A percentile compares a stretch with the other conserved stretches of the same genome.
Evolutionary conservation across 2,113 vertebrate species (phyloP).

Genomic region (Odontesthes bonariensis): DNA sequence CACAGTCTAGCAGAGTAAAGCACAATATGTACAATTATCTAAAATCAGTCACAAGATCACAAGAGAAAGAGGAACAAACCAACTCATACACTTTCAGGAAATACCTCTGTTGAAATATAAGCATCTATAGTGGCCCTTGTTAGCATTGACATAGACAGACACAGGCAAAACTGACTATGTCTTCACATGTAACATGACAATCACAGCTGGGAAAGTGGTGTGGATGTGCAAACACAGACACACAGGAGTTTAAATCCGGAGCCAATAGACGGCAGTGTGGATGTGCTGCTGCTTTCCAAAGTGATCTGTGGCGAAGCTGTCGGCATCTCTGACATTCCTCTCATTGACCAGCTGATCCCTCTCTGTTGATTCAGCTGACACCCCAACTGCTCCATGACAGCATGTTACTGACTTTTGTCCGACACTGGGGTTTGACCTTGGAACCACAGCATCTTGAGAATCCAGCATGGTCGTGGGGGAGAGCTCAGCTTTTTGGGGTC

Average conservation of each 20-base stretch:
- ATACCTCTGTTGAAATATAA: neutral
- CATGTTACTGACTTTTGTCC: slow-evolving; percentile 57
- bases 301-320: slow-evolving; percentile 47
- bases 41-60: neutral
- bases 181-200: slow-evolving; percentile 16
- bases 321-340: slow-evolving; percentile 69
- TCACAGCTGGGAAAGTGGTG: slow-evolving; percentile 16
- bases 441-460: slow-evolving; percentile 64
- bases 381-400: slow-evolving; percentile 52
- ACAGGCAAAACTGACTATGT: neutral
- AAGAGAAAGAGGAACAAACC: neutral
- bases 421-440: slow-evolving; percentile 73
- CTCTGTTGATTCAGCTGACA: slow-evolving; percentile 81
- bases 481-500: slow-evolving; percentile 32
- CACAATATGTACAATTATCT: neutral
- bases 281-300: slow-evolving; percentile 34
- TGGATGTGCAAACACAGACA: slow-evolving; percentile 64
- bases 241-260: slow-evolving; percentile 63
- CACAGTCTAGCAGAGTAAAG: slow-evolving; percentile 10
- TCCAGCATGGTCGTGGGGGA: neutral
- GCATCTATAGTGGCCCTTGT: slow-evolving; percentile 2
- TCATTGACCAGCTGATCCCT: slow-evolving; percentile 69
- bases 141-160: neutral
- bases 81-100: neutral
- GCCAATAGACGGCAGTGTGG: slow-evolving; percentile 49